Percentiles rank a stretch among this genome's conserved stretches.
Conservation (phyloP, 2,113 vertebrate species). For the Heterocephalus glaber region DNA sequence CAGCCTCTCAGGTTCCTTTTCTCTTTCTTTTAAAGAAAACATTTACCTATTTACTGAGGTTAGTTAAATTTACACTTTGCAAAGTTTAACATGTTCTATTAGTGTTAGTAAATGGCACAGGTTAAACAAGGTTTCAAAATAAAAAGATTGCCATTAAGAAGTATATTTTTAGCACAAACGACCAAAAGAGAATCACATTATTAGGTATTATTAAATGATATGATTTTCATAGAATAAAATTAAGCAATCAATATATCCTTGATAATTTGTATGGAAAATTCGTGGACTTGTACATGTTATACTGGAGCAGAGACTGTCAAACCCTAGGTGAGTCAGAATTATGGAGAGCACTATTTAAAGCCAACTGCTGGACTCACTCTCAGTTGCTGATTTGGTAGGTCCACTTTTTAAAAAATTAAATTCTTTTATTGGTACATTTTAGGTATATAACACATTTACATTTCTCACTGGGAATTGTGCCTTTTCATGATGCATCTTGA, state of each 20-base stretch:
- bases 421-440: no score
- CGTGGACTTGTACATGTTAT: background rate
- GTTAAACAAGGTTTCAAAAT: background rate
- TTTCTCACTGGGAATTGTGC: no score
- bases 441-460: no score
- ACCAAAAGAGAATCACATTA: background rate
- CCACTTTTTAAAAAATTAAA: no score
- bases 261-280: background rate
- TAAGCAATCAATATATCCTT: conserved; percentile 36
- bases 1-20: background rate
- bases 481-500: no score
- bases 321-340: background rate
- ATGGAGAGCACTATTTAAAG: background rate
- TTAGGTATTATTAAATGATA: background rate
- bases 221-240: background rate
- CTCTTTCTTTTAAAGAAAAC: conserved; percentile 42
- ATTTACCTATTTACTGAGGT: background rate
- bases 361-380: background rate
- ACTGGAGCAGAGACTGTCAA: background rate
- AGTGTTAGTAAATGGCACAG: background rate
- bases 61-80: conserved; percentile 10
- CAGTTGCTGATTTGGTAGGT: background rate
- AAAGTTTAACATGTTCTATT: conserved; percentile 24
- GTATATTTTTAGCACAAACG: background rate
- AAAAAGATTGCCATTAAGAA: background rate